These are phyloP conservation scores for Pachyseris speciosa DNA, from an alignment of 64 coral and sea anemone genomes.

Conservation along the genomic window DNA sequence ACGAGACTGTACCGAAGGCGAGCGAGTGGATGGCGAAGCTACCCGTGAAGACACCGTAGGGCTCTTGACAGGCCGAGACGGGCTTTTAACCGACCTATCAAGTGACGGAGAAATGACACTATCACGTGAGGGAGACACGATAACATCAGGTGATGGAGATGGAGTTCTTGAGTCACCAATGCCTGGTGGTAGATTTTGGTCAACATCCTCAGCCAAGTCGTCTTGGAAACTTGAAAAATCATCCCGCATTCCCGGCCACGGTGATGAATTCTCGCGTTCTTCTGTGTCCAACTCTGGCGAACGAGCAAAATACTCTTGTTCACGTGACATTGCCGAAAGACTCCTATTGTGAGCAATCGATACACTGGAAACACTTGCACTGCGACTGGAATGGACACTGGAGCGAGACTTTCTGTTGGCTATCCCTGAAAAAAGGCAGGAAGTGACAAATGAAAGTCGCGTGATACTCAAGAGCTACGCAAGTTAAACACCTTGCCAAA, in stretches of 20 bases:
- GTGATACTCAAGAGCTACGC: background rate
- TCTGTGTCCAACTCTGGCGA: background rate
- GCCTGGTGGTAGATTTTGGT: background rate
- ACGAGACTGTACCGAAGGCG: constrained; percentile 24
- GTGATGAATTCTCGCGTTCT: background rate
- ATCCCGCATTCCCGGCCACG: background rate
- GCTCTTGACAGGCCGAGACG: background rate
- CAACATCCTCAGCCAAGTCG: background rate
- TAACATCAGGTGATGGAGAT: background rate
- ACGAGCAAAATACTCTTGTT: background rate
- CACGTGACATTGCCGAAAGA: constrained; percentile 43
- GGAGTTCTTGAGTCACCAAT: background rate
- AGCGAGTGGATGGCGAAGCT: constrained; percentile 9
- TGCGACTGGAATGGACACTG: constrained; percentile 37
- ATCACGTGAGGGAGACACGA: background rate
- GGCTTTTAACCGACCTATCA: background rate
- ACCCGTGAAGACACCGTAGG: background rate
- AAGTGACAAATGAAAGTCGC: too few relatives aligned
- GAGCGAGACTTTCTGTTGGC: background rate
- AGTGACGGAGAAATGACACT: background rate
- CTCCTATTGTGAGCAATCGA: constrained; percentile 21
- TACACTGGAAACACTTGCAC: constrained; percentile 55
- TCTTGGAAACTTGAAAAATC: background rate
- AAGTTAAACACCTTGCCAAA: too few relatives aligned
- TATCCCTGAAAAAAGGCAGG: background rate